phyloP scores from a whole-genome alignment of 2,113 vertebrate species.

The Etia nguti region DNA sequence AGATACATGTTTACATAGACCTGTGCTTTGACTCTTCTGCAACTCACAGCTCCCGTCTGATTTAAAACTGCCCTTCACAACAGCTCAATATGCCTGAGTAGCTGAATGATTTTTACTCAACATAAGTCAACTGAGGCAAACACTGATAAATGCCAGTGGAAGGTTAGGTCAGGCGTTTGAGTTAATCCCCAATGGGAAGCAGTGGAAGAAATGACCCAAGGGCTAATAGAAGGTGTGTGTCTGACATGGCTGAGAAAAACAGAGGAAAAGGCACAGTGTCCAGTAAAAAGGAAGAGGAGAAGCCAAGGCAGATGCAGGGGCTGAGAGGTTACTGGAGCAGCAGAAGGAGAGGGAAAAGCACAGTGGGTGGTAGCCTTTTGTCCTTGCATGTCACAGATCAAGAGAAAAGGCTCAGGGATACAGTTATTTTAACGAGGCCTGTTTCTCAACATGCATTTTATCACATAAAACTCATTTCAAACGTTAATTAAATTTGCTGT shows the following conservation, averaged over 20 bases:
- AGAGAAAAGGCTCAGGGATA: slow-evolving; percentile 6
- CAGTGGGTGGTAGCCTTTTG: slow-evolving; percentile 53
- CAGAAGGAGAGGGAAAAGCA: slow-evolving; percentile 27
- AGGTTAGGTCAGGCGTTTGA: slow-evolving; percentile 57
- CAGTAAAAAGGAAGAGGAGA: slow-evolving; percentile 15
- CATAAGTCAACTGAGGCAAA: slow-evolving; percentile 54
- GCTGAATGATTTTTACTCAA: slow-evolving; percentile 57
- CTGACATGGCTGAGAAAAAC: slow-evolving; percentile 25
- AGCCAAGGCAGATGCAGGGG: slow-evolving; percentile 49
- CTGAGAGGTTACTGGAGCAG: slow-evolving; percentile 51
- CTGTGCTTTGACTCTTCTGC: background rate
- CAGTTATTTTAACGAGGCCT: slow-evolving; percentile 2
- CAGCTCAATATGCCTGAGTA: slow-evolving; percentile 29
- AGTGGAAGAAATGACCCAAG: slow-evolving; percentile 46
- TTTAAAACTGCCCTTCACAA: slow-evolving; percentile 34
- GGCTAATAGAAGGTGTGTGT: slow-evolving; percentile 36
- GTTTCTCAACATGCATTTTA: background rate
- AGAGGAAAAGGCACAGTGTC: slow-evolving; percentile 7
- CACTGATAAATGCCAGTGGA: slow-evolving; percentile 56
- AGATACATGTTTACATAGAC: background rate
- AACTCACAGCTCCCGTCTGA: background rate
- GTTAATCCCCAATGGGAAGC: slow-evolving; percentile 48
- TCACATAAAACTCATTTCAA: slow-evolving; percentile 18
- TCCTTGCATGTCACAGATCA: slow-evolving; percentile 65
- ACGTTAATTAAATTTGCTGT: slow-evolving; percentile 14